phyloP scores from a whole-genome alignment of 1,140 invertebrate species.

The Pemphigus obesinymphae region DNA sequence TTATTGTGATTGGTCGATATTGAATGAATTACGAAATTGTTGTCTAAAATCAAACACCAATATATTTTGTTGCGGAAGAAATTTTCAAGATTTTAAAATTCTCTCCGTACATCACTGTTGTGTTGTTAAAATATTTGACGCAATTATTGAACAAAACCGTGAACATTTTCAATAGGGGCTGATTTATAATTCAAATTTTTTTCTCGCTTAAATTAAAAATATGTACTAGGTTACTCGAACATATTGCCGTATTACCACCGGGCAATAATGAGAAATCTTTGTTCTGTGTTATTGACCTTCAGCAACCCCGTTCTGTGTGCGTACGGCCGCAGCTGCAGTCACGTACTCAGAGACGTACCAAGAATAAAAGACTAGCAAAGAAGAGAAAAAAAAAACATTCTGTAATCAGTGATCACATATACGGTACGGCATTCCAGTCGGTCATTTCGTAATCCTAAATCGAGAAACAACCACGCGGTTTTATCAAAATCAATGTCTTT shows the following conservation, averaged over 20 bases:
- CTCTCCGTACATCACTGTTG: too few species aligned
- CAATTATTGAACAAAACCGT: neutral
- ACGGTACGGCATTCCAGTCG: conserved; percentile 22
- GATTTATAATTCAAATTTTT: too few species aligned
- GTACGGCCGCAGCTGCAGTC: conserved; percentile 3
- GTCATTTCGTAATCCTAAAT: conserved; percentile 35
- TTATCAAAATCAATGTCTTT: conserved; percentile 35
- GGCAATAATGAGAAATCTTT: neutral
- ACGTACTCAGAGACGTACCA: conserved; percentile 1
- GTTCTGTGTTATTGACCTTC: conserved; percentile 30
- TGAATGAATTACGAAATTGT: too few species aligned
- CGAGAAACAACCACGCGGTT: conserved; percentile 23
- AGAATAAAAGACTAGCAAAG: conserved; percentile 14
- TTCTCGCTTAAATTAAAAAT: neutral
- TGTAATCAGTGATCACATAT: conserved; percentile 15
- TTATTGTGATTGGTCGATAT: too few species aligned
- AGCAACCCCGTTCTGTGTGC: conserved; percentile 27
- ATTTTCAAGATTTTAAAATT: too few species aligned
- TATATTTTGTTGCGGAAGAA: too few species aligned
- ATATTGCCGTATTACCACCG: neutral
- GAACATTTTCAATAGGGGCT: neutral
- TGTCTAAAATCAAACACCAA: too few species aligned
- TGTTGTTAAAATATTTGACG: too few species aligned
- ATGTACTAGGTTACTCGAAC: neutral
- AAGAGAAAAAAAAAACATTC: conserved; percentile 1